phyloP scores from a whole-genome alignment of 2,888 invertebrate genomes.

The Itoplectis maculator region DNA sequence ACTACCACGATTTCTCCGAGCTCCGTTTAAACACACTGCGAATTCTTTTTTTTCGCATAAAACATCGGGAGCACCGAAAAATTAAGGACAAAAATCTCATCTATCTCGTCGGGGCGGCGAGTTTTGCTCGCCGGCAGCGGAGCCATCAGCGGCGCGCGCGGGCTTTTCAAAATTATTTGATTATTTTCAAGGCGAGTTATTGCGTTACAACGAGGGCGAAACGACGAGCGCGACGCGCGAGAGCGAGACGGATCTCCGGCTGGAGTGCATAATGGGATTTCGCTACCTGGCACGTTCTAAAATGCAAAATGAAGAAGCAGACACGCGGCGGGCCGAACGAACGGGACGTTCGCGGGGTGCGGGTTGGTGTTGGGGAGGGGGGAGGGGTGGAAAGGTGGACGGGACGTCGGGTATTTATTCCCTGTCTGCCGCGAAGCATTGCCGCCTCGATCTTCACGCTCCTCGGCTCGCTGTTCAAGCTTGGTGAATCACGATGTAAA shows the following conservation, averaged over 20 bases:
- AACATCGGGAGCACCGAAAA: not conserved
- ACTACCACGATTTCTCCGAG: too few relatives aligned
- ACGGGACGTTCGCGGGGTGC: slow-evolving; percentile 17
- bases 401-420: slow-evolving; percentile 67
- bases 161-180: slow-evolving; percentile 55
- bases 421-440: slow-evolving; percentile 62
- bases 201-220: slow-evolving; percentile 32
- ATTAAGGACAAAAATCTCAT: not conserved
- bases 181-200: slow-evolving; percentile 57
- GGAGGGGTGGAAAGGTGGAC: slow-evolving; percentile 12
- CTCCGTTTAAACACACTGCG: too few relatives aligned
- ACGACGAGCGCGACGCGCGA: slow-evolving; percentile 28
- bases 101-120: not conserved
- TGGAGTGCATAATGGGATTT: slow-evolving; percentile 65
- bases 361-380: too few relatives aligned
- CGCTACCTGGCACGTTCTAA: slow-evolving; percentile 65
- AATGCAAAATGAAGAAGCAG: slow-evolving; percentile 61
- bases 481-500: slow-evolving; percentile 74
- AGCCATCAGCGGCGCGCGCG: slow-evolving; percentile 10
- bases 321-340: slow-evolving; percentile 6
- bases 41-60: not conserved
- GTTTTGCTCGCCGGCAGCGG: not conserved
- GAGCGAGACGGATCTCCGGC: slow-evolving; percentile 35
- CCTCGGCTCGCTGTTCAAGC: slow-evolving; percentile 63
- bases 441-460: slow-evolving; percentile 58